Evolutionary conservation across 2,797 vertebrate genomes (phyloP).

Genomic region (Melanotaenia boesemani): DNA sequence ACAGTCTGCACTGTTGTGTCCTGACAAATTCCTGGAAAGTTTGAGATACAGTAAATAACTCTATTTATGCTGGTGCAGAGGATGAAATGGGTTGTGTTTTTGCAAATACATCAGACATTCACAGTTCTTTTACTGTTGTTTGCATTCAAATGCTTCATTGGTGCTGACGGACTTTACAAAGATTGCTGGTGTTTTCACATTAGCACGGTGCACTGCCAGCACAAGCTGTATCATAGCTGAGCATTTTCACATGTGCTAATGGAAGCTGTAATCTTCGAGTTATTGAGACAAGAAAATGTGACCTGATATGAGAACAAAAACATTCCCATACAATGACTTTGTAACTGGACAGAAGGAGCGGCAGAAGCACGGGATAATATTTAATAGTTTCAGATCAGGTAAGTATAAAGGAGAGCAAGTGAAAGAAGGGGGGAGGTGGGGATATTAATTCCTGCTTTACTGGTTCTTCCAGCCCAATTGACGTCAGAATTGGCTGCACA

Average conservation of each 20-base stretch:
- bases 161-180: too few relatives aligned
- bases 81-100: background rate
- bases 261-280: slow-evolving; percentile 9
- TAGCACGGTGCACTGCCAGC: background rate
- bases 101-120: too few relatives aligned
- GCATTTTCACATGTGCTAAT: slow-evolving; percentile 15
- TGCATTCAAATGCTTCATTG: too few relatives aligned
- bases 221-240: background rate
- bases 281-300: slow-evolving; percentile 13
- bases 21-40: background rate
- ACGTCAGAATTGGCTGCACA: slow-evolving; percentile 80
- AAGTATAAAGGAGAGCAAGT: slow-evolving; percentile 31
- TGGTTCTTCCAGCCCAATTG: slow-evolving; percentile 77
- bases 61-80: too few relatives aligned
- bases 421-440: slow-evolving; percentile 43
- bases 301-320: slow-evolving; percentile 6
- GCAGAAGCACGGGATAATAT: slow-evolving; percentile 8
- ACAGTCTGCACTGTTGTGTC: background rate
- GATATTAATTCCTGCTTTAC: slow-evolving; percentile 78
- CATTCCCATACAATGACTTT: background rate
- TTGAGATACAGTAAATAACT: background rate
- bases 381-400: slow-evolving; percentile 19
- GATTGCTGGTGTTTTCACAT: background rate
- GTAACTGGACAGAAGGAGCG: background rate
- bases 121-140: too few relatives aligned